Evolutionary conservation across 2,888 invertebrate species (phyloP).

Genomic region (Teleiodes luculella): DNA sequence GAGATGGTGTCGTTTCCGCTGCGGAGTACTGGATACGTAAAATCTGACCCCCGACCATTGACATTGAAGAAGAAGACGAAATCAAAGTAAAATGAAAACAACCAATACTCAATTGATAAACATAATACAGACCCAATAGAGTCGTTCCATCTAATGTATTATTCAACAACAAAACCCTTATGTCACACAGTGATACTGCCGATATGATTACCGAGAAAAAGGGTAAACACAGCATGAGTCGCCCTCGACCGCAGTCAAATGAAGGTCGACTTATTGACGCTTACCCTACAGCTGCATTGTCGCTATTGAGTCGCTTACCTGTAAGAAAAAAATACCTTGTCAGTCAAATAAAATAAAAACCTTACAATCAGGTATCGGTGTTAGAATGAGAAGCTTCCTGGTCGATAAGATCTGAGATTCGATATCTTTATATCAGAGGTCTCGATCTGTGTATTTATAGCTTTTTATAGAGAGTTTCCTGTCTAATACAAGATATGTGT

Average conservation of each 20-base stretch:
- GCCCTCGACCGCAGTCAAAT: background rate
- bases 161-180: background rate
- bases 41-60: too few relatives aligned
- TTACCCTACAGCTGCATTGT: slow-evolving; percentile 3
- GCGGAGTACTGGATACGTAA: too few relatives aligned
- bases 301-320: slow-evolving; percentile 17
- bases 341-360: slow-evolving; percentile 7
- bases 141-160: background rate
- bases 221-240: slow-evolving; percentile 1
- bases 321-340: slow-evolving; percentile 11
- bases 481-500: background rate
- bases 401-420: slow-evolving; percentile 1
- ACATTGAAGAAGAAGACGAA: background rate
- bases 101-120: background rate
- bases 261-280: slow-evolving; percentile 6
- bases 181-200: background rate
- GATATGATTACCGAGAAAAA: slow-evolving; percentile 1
- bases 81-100: background rate
- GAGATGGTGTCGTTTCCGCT: too few relatives aligned
- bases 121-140: background rate
- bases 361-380: slow-evolving; percentile 1
- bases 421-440: background rate
- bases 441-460: slow-evolving; percentile 1
- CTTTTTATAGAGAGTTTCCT: background rate
- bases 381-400: background rate